Evolutionary conservation across 2,888 invertebrate genomes (phyloP).

Genomic region (Melanotus villosus): DNA sequence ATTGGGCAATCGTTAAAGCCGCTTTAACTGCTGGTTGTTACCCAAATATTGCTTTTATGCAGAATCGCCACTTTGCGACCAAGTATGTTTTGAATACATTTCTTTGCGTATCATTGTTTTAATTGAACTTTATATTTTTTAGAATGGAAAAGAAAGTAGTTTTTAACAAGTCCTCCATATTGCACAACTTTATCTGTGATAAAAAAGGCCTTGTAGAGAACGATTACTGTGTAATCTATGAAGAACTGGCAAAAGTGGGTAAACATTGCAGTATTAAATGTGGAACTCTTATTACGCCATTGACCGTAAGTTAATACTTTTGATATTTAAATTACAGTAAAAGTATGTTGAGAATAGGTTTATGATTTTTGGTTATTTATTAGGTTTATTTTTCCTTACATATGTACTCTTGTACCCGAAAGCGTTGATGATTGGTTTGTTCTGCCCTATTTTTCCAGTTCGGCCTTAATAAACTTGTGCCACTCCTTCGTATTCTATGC

Average conservation of each 20-base stretch:
- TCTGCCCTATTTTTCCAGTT: too few relatives aligned
- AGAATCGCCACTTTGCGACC: conserved; percentile 68
- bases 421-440: too few relatives aligned
- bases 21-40: conserved; percentile 91
- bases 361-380: too few relatives aligned
- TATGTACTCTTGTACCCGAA: too few relatives aligned
- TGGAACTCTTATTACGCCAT: conserved; percentile 85
- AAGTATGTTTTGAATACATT: conserved; percentile 59
- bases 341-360: too few relatives aligned
- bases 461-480: too few relatives aligned
- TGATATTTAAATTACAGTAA: too few relatives aligned
- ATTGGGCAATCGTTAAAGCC: conserved; percentile 93
- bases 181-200: conserved; percentile 66
- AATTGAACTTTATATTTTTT: conserved; percentile 48
- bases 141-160: conserved; percentile 75
- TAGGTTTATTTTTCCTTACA: too few relatives aligned
- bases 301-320: conserved; percentile 77
- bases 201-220: neutral
- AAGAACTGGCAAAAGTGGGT: conserved; percentile 84
- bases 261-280: conserved; percentile 81
- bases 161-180: conserved; percentile 75
- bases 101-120: neutral
- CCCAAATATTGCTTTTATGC: conserved; percentile 81
- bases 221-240: conserved; percentile 75
- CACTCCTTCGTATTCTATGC: too few relatives aligned